These are phyloP conservation scores for Megaptera novaeangliae DNA, from an alignment of 2,113 vertebrate genomes.

Conservation along the genomic window DNA sequence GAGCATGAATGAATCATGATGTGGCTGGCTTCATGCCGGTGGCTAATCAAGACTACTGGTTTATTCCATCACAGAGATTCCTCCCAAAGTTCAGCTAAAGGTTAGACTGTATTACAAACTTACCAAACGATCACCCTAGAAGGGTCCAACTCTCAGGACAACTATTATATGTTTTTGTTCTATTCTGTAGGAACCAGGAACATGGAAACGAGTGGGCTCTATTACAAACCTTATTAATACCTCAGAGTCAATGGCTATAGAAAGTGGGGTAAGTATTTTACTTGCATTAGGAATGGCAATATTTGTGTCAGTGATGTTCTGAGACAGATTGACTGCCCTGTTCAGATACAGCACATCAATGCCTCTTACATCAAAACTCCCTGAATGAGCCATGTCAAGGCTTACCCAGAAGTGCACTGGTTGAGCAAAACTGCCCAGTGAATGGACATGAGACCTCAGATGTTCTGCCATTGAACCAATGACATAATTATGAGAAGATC, in stretches of 20 bases:
- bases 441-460: not conserved
- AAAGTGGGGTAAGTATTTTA: not conserved
- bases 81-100: not conserved
- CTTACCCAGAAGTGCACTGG: not conserved
- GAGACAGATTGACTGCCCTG: not conserved
- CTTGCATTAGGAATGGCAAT: not conserved
- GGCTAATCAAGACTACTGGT: not conserved
- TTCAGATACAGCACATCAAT: not conserved
- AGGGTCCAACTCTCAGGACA: not conserved
- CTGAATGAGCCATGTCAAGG: not conserved
- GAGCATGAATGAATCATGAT: not conserved
- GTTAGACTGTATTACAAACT: not conserved
- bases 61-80: not conserved
- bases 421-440: not conserved
- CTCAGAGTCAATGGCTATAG: not conserved
- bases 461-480: not conserved
- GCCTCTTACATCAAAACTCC: not conserved
- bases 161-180: not conserved
- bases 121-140: not conserved
- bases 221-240: not conserved
- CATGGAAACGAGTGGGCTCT: not conserved
- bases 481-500: not conserved
- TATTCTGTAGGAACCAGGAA: not conserved
- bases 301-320: not conserved
- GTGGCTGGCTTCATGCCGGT: not conserved